These are phyloP conservation scores for Brachionus sp. DNA, from an alignment of 1,140 invertebrate species.

Conservation along the genomic window DNA sequence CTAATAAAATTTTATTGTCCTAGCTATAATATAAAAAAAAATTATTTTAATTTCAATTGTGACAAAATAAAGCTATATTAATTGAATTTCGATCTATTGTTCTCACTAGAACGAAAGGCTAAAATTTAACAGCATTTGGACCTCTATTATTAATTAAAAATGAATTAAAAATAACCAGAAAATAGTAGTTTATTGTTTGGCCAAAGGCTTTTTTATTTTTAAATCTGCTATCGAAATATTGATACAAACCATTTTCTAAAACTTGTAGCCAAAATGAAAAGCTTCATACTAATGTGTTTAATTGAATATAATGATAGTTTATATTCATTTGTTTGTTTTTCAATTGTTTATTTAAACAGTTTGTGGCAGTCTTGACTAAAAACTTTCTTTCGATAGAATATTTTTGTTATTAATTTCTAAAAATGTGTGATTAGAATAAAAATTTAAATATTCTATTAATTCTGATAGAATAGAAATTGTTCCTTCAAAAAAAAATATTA, in stretches of 20 bases:
- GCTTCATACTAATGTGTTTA: background rate
- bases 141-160: slow-evolving; percentile 2
- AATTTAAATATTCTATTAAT: background rate
- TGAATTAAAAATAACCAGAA: slow-evolving; percentile 4
- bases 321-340: background rate
- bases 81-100: background rate
- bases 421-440: background rate
- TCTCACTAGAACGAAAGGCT: background rate
- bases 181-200: background rate
- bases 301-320: slow-evolving; percentile 11
- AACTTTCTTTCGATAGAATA: background rate
- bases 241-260: background rate
- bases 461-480: too few species aligned
- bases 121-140: background rate
- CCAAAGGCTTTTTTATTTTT: background rate
- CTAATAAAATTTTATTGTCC: slow-evolving; percentile 10
- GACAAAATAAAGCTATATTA: background rate
- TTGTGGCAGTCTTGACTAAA: background rate
- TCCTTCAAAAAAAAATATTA: too few species aligned
- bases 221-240: slow-evolving; percentile 9
- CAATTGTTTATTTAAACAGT: slow-evolving; percentile 5
- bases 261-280: slow-evolving; percentile 8
- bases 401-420: background rate
- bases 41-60: background rate
- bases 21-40: background rate